Evolutionary conservation across 2,888 invertebrate genomes (phyloP), one percentile per base, ranked within the genome.

Genomic region (Bimastos eiseni): DNA sequence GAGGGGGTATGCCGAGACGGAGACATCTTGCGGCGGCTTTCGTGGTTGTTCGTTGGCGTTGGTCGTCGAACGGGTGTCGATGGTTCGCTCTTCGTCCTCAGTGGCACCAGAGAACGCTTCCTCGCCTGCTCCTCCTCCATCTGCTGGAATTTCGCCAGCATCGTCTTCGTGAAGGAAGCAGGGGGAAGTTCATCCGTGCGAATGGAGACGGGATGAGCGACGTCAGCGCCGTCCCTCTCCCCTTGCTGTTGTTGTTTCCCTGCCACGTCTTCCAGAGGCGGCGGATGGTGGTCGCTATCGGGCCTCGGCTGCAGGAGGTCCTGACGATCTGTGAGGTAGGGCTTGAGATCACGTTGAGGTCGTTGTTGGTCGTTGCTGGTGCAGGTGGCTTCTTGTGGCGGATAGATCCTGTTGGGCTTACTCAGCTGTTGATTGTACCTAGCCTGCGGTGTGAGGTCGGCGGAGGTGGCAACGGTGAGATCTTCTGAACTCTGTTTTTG

Each of bases 161-260:
- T 38, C 90, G 91, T 92, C 41, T 91, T 84, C 15, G 92, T 90
- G 37, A 92, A 90, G 89, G 91, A 91, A 5, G 91, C 88, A 24
- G 91, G 92, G 13, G 92, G 92, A 13, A 92, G 91, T 83, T 92
- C 92, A 11, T 91, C 91, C 19, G 90, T 91, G 19, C 89, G 83
- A 44, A 91, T 84, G 84, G 90, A 92, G 21, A 36, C 37, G 11
- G 86, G 37, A 15, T 19, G 86, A 17, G 34, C 19, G 86, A 0
- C 86, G 34, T 86, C 86, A 24, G 17, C 1, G 17, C 4, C 8
- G 0, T 30, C 21, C 17, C 4, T 4, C 17, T 34, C 6, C 86
- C 11, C 86, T 86, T 36, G n/a, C n/a, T n/a, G n/a, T n/a, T n/a
- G n/a, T n/a, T n/a, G n/a, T n/a, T n/a, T n/a, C n/a, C n/a, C n/a